Conservation (phyloP, 2,113 vertebrate species). For the Sinocyclocheilus maitianheensis region DNA sequence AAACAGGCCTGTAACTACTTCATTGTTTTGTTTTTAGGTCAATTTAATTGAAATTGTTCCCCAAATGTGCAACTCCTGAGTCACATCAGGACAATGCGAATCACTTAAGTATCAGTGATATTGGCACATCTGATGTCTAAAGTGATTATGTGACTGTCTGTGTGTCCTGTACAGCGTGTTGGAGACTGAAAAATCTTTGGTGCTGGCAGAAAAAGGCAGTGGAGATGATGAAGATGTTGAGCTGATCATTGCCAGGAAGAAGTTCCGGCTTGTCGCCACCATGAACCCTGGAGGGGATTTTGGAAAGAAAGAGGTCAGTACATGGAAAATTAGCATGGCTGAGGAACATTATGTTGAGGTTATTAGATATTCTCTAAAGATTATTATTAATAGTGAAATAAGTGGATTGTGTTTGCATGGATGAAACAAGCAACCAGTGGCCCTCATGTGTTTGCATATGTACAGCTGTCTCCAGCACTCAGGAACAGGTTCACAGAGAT, state of each 20-base stretch:
- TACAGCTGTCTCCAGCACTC: slow-evolving; percentile 92
- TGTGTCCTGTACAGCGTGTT: slow-evolving; percentile 68
- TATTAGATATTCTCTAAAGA: neutral
- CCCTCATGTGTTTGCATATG: slow-evolving; percentile 42
- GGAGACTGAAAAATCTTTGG: slow-evolving; percentile 87
- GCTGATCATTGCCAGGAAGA: slow-evolving; percentile 80
- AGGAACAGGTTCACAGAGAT: slow-evolving; percentile 97
- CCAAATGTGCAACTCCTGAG: neutral
- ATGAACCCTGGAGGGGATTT: slow-evolving; percentile 99
- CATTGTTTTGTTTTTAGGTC: neutral
- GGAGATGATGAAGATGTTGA: slow-evolving; percentile 86
- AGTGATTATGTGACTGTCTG: neutral
- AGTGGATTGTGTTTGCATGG: neutral
- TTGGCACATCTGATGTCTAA: neutral
- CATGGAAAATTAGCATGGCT: neutral
- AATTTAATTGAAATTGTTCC: neutral
- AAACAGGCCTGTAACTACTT: neutral
- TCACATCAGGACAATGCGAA: neutral
- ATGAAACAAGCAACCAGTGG: neutral
- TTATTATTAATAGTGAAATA: too few relatives aligned
- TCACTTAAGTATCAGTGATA: neutral
- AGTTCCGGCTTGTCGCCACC: slow-evolving; percentile 90
- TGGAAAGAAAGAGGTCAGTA: slow-evolving; percentile 96
- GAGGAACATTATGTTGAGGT: neutral
- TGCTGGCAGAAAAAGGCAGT: slow-evolving; percentile 93